phyloP scores from a whole-genome alignment of 2,113 vertebrate genomes.

The Helogale parvula region DNA sequence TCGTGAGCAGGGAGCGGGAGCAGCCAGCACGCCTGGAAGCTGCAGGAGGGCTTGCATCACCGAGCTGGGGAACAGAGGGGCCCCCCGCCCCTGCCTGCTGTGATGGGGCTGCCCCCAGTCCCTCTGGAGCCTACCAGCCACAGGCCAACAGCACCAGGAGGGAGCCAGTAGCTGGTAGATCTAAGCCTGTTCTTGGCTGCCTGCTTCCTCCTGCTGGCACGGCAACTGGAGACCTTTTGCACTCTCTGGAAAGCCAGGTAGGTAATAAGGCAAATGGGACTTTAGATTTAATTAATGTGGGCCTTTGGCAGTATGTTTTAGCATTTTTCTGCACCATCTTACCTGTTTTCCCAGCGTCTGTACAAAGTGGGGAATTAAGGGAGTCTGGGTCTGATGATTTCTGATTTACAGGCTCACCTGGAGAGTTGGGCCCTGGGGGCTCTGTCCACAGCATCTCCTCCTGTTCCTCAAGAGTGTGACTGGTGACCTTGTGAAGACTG shows the following conservation, averaged over 20 bases:
- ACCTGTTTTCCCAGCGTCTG: background rate
- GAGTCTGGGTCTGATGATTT: background rate
- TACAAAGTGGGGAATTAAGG: background rate
- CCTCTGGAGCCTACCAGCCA: background rate
- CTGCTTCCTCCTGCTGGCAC: background rate
- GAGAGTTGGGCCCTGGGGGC: background rate
- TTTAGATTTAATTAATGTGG: background rate
- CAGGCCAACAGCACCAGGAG: constrained; percentile 54
- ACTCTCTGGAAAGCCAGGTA: constrained; percentile 47
- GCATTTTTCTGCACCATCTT: background rate
- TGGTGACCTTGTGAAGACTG: background rate
- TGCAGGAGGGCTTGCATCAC: constrained; percentile 9
- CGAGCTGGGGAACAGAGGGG: background rate
- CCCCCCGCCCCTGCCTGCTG: background rate
- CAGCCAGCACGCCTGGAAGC: background rate
- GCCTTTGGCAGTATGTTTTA: background rate
- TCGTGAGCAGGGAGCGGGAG: background rate
- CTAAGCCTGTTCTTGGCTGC: background rate
- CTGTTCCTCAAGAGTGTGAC: background rate
- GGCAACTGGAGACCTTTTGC: background rate
- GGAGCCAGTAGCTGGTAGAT: constrained; percentile 9
- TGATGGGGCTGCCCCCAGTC: background rate
- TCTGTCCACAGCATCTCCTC: background rate
- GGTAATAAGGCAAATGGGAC: background rate
- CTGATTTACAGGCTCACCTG: background rate